Conservation (phyloP, 2,113 vertebrate species). For the Tympanuchus pallidicinctus region DNA sequence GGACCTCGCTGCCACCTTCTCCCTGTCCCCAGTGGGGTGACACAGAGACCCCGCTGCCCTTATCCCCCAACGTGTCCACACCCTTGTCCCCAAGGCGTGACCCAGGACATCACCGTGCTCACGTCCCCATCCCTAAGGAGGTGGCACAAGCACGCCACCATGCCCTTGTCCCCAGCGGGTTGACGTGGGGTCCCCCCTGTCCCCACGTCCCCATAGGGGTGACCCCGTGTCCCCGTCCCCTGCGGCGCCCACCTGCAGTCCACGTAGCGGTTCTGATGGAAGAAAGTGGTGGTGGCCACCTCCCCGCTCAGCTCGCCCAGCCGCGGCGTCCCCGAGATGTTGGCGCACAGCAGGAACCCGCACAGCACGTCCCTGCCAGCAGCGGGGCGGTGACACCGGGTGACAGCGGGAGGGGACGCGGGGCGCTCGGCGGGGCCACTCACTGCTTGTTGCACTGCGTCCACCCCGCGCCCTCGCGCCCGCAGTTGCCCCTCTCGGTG, state of each 20-base stretch:
- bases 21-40: no score
- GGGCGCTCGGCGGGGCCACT: slow-evolving; percentile 56
- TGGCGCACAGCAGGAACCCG: slow-evolving; percentile 92
- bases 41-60: no score
- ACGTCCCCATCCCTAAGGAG: no score
- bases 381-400: background rate
- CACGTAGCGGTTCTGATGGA: slow-evolving; percentile 93
- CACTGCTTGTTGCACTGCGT: slow-evolving; percentile 96
- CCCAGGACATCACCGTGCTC: no score
- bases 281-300: slow-evolving; percentile 92
- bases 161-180: no score
- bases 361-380: slow-evolving; percentile 90
- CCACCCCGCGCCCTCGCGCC: slow-evolving; percentile 87
- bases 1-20: no score
- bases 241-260: slow-evolving; percentile 86
- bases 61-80: no score
- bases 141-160: no score
- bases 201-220: accelerated
- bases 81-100: no score
- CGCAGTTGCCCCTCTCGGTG: slow-evolving; percentile 94
- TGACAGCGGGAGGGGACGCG: accelerated
- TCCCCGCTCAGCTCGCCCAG: slow-evolving; percentile 90
- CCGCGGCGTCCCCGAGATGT: slow-evolving; percentile 87
- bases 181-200: no score
- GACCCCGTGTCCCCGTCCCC: background rate